Conservation (phyloP, 2,797 vertebrate genomes). For the Malurus leucopterus region DNA sequence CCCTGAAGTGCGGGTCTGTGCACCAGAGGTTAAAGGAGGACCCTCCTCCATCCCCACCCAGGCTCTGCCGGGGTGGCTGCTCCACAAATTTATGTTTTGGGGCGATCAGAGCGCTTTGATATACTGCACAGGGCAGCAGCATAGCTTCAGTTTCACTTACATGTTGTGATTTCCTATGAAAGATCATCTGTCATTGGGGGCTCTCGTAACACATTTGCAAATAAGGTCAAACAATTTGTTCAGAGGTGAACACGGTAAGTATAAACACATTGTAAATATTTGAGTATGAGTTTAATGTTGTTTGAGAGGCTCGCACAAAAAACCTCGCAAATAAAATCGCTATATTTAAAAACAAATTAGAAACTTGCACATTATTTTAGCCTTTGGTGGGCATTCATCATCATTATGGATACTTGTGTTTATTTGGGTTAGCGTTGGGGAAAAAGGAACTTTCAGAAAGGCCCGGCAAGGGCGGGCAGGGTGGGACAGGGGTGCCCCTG, state of each 20-base stretch:
- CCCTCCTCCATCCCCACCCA: conserved; percentile 32
- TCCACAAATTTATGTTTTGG: conserved; percentile 24
- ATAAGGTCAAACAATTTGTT: conserved; percentile 71
- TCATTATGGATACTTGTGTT: conserved; percentile 59
- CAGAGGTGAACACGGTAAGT: conserved; percentile 59
- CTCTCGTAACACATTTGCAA: conserved; percentile 64
- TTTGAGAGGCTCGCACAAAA: conserved; percentile 51
- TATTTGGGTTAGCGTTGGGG: conserved; percentile 36
- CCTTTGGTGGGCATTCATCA: conserved; percentile 60
- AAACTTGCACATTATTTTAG: conserved; percentile 61
- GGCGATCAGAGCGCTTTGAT: conserved; percentile 21
- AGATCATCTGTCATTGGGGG: conserved; percentile 62
- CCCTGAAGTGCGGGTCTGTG: not conserved
- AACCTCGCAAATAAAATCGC: conserved; percentile 48
- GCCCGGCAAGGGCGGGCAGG: not conserved
- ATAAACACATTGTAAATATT: conserved; percentile 70
- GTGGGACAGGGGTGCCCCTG: fast-evolving
- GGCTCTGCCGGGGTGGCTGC: conserved; percentile 7
- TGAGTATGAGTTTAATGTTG: conserved; percentile 69
- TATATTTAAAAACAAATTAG: conserved; percentile 64
- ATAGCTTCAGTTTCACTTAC: conserved; percentile 61
- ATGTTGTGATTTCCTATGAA: conserved; percentile 66
- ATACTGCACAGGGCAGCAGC: conserved; percentile 47
- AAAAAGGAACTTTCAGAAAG: not conserved
- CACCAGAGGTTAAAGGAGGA: conserved; percentile 29